phyloP scores from a whole-genome alignment of 2,888 invertebrate species.

The Fragum sueziense region DNA sequence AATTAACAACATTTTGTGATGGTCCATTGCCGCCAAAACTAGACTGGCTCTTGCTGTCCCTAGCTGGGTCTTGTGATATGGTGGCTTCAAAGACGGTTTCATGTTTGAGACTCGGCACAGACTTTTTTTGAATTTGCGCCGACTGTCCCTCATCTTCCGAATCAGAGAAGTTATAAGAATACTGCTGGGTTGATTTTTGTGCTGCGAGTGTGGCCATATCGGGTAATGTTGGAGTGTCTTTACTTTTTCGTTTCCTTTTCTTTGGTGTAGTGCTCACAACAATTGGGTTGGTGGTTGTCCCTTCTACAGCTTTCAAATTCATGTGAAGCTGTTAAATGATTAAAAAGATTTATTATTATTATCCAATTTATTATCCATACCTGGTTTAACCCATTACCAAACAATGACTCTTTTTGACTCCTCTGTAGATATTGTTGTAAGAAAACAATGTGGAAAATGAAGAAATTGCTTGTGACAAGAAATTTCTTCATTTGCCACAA shows the following conservation, averaged over 20 bases:
- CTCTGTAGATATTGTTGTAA: too few species aligned
- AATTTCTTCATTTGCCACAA: too few species aligned
- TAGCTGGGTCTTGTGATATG: conserved; percentile 8
- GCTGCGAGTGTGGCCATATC: not conserved
- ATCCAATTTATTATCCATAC: too few species aligned
- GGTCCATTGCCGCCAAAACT: too few species aligned
- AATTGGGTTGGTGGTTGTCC: conserved; percentile 11
- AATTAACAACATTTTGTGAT: not conserved
- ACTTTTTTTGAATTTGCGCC: conserved; percentile 42
- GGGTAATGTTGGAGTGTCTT: not conserved
- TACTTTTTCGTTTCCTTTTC: conserved; percentile 39
- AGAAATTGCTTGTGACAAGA: too few species aligned
- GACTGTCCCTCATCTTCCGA: conserved; percentile 40
- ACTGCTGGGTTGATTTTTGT: not conserved
- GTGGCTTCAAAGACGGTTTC: conserved; percentile 15
- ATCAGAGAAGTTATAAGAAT: not conserved
- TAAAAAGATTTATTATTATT: too few species aligned
- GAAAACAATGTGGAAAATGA: too few species aligned
- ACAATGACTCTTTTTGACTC: too few species aligned
- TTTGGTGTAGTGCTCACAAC: conserved; percentile 6
- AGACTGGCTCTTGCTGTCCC: not conserved
- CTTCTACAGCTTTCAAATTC: conserved; percentile 36
- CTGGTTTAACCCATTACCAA: too few species aligned
- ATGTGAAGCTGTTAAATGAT: conserved; percentile 46
- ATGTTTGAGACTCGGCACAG: conserved; percentile 22